A percentile compares a stretch with the other conserved stretches of the same genome.
Conservation (phyloP, 2,888 invertebrate genomes). For the Stegophylla sp. region DNA sequence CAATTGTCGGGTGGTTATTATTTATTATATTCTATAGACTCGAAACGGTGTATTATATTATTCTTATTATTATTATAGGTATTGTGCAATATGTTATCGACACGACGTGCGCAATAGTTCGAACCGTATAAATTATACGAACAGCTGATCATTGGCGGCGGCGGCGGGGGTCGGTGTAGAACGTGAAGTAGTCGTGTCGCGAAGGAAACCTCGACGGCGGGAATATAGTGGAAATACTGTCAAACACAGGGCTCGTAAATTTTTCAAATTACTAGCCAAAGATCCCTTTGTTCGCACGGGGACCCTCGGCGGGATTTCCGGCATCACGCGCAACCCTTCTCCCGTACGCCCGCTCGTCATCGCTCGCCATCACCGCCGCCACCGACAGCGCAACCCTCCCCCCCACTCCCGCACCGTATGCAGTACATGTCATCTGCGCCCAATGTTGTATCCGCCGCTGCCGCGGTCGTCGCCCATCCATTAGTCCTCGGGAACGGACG, state of each 20-base stretch:
- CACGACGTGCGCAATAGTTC: neutral
- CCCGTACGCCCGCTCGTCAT: too few relatives aligned
- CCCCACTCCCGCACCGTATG: neutral
- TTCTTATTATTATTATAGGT: neutral
- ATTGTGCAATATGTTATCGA: too few relatives aligned
- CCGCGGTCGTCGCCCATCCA: neutral
- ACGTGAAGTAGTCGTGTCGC: neutral
- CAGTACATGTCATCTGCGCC: neutral
- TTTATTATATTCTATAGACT: too few relatives aligned
- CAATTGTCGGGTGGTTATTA: neutral
- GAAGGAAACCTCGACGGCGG: neutral
- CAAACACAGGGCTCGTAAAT: conserved; percentile 54
- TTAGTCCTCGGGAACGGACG: neutral
- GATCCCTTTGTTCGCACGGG: conserved; percentile 45
- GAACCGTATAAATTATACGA: neutral
- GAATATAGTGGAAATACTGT: conserved; percentile 49
- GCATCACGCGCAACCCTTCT: conserved; percentile 19
- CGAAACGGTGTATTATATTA: neutral
- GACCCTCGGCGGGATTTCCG: conserved; percentile 44
- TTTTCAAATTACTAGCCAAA: conserved; percentile 55
- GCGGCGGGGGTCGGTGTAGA: too few relatives aligned
- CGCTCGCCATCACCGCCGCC: neutral
- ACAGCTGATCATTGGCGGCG: neutral
- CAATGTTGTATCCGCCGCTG: neutral
- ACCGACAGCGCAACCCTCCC: neutral